phyloP scores from a whole-genome alignment of 1,140 invertebrate genomes.

The Melitaea cinxia region DNA sequence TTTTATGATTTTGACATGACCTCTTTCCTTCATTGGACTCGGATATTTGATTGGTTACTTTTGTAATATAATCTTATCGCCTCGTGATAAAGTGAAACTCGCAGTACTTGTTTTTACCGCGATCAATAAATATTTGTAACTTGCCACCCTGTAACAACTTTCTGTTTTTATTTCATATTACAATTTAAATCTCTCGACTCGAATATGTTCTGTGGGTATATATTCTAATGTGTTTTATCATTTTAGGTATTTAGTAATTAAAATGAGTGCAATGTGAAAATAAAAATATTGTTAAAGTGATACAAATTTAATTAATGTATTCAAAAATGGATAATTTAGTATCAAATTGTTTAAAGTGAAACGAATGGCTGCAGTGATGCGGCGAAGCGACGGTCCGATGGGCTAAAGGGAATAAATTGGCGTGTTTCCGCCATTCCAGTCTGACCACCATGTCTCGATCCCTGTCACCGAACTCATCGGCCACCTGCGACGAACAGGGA shows the following conservation, averaged over 20 bases:
- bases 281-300: constrained; percentile 28
- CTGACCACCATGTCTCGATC: constrained; percentile 61
- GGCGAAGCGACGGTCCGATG: constrained; percentile 46
- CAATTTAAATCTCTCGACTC: neutral
- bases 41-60: constrained; percentile 53
- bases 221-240: constrained; percentile 43
- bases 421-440: constrained; percentile 60
- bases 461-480: constrained; percentile 54
- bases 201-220: constrained; percentile 5
- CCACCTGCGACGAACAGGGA: constrained; percentile 68
- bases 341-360: constrained; percentile 55
- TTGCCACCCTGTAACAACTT: constrained; percentile 12
- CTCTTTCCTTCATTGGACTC: constrained; percentile 32
- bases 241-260: constrained; percentile 2
- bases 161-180: neutral
- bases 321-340: constrained; percentile 35
- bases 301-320: constrained; percentile 47
- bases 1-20: neutral
- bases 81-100: constrained; percentile 62
- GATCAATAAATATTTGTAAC: constrained; percentile 59
- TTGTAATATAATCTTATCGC: constrained; percentile 71
- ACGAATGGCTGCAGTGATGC: constrained; percentile 61
- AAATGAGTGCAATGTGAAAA: constrained; percentile 5
- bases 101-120: constrained; percentile 44
- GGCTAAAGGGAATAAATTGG: constrained; percentile 60